Evolutionary conservation across 1,140 invertebrate genomes (phyloP), one percentile per base, ranked within the genome.

Genomic region (Potamilus streckersoni): DNA sequence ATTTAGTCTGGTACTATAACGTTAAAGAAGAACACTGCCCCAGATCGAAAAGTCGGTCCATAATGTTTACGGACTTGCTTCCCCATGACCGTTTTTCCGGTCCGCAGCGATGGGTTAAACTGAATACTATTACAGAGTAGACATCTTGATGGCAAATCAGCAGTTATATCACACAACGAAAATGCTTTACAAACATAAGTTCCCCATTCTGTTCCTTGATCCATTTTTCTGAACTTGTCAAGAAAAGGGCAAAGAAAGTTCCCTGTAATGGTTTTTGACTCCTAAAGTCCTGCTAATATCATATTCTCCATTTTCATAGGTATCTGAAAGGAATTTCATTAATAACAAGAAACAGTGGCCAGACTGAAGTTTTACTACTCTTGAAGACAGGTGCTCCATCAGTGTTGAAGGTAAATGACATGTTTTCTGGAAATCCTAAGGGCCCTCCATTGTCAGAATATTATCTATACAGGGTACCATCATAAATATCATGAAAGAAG

Each of bases 371-470:
- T 23, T 23, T 23, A 23, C 23, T 23, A 23, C 23, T 72, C 64
- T 66, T 20, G 71, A 76, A 12, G 71, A 23, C 19, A 20, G 73
- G 27, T 1, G 69, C 72, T 19, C 72, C 78, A 74, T 75, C 73
- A 3, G 78, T 79, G 61, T 79, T 75, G 65, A 70, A 79, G 12
- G 70, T 72, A 17, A 75, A 73, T 20, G 73, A 69, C 0, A 79
- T 75, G 58, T 79, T 66, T 27, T 76, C 27, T 0, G 74, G 63
- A 65, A 81, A 72, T 87, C 83, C 71, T 92, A 91, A 3, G 95
- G 95, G 90, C 96, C 95, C 65, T 23, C 23, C 23, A 23, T 23
- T 23, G 23, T 23, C 23, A 23, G 23, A 23, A 23, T 23, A 23
- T 23, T 0, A 23, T 23, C 23, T 23, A 23, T 23, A 23, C 23